Evolutionary conservation across 1,140 invertebrate species (phyloP).

Genomic region (Pachyrhynchus sulphureomaculatus): DNA sequence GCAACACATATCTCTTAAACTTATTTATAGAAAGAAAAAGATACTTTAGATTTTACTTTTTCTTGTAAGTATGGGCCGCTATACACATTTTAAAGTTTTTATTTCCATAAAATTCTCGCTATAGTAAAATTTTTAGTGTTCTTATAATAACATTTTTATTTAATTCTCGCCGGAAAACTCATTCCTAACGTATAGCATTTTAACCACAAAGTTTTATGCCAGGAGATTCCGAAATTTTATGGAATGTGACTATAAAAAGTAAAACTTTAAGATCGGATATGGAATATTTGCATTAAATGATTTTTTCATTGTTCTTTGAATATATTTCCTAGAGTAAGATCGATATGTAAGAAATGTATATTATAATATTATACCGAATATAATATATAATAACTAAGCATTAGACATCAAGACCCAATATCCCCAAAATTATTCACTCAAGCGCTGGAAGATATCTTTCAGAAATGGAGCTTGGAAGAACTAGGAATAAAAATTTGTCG

Average conservation of each 20-base stretch:
- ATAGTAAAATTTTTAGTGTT: conserved; percentile 1
- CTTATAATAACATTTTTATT: conserved; percentile 7
- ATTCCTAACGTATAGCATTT: neutral
- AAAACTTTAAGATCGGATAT: neutral
- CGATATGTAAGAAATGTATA: neutral
- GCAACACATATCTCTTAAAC: too few species aligned
- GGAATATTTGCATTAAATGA: conserved; percentile 1
- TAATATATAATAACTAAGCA: too few species aligned
- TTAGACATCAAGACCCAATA: too few species aligned
- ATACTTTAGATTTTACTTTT: too few species aligned
- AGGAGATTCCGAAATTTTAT: conserved; percentile 3
- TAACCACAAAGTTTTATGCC: conserved; percentile 2
- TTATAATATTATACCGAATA: neutral
- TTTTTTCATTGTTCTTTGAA: neutral
- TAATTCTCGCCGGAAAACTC: neutral
- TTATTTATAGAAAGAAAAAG: too few species aligned
- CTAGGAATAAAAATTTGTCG: too few species aligned
- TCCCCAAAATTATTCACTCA: too few species aligned
- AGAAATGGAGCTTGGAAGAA: too few species aligned
- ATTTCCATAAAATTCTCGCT: neutral
- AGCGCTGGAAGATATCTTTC: too few species aligned
- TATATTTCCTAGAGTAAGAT: neutral
- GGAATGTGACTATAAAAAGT: neutral
- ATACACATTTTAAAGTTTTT: neutral
- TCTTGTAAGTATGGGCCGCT: too few species aligned